A percentile compares a stretch with the other conserved stretches of the same genome.
phyloP scores from a whole-genome alignment of 2,797 vertebrate genomes.

The Rhinella marina region DNA sequence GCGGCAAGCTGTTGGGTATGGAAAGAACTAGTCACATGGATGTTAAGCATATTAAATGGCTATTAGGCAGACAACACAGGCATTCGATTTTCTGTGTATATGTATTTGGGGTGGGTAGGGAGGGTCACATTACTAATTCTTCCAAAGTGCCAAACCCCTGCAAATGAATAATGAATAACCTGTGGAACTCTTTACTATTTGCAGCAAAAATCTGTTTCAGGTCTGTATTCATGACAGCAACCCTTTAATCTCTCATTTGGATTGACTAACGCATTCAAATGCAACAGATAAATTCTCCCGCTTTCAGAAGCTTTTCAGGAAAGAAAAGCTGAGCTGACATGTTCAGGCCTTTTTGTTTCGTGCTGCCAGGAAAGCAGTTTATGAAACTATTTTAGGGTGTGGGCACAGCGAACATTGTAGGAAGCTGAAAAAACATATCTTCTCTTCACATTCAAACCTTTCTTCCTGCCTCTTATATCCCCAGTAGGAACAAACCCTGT shows the following conservation, averaged over 20 bases:
- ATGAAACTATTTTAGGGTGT: constrained; percentile 44
- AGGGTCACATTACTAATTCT: not conserved
- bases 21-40: not conserved
- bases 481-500: constrained; percentile 38
- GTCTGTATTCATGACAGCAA: constrained; percentile 3
- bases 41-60: not conserved
- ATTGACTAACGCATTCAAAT: constrained; percentile 4
- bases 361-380: constrained; percentile 51
- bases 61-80: not conserved
- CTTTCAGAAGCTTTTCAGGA: constrained; percentile 33
- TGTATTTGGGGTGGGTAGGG: not conserved
- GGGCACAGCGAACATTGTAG: constrained; percentile 33
- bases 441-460: constrained; percentile 33
- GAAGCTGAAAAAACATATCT: constrained; percentile 40
- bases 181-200: not conserved
- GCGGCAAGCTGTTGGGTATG: not conserved
- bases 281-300: constrained; percentile 23
- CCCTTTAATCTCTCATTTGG: constrained; percentile 10
- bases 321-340: constrained; percentile 45
- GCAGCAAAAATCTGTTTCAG: not conserved
- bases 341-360: constrained; percentile 43
- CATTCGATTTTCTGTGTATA: not conserved
- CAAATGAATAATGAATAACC: not conserved
- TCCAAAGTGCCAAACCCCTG: not conserved
- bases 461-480: constrained; percentile 42